These are phyloP conservation scores for Myotis vivesi DNA, from an alignment of 2,797 vertebrate species.

Conservation along the genomic window DNA sequence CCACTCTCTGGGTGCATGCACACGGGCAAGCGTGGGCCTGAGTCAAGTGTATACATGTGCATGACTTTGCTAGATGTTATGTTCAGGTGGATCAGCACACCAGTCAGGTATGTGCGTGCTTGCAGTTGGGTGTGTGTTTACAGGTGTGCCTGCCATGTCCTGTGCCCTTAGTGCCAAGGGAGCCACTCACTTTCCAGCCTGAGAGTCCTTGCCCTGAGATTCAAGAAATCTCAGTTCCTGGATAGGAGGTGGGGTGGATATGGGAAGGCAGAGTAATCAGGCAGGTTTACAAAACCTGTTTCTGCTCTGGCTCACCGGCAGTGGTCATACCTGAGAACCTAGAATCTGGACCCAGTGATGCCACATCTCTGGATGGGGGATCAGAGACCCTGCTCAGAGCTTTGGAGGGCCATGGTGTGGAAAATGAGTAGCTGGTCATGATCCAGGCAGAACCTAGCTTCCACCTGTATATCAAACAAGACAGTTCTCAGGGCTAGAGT, in stretches of 20 bases:
- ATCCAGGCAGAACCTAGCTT: neutral
- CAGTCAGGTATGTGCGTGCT: constrained; percentile 2
- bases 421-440: neutral
- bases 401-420: neutral
- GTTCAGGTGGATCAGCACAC: neutral
- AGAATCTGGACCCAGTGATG: neutral
- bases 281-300: neutral
- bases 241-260: neutral
- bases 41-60: neutral
- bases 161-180: neutral
- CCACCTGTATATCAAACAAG: neutral
- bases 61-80: constrained; percentile 26
- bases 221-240: neutral
- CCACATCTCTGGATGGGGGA: neutral
- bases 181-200: neutral
- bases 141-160: constrained; percentile 3
- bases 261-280: neutral
- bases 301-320: neutral
- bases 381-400: neutral
- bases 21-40: neutral
- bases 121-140: neutral
- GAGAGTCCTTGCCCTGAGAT: constrained; percentile 19
- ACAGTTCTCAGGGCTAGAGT: neutral
- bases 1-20: neutral
- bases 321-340: neutral